Evolutionary conservation across 2,113 vertebrate species (phyloP).

Genomic region (Cryptomyrus ogoouensis): DNA sequence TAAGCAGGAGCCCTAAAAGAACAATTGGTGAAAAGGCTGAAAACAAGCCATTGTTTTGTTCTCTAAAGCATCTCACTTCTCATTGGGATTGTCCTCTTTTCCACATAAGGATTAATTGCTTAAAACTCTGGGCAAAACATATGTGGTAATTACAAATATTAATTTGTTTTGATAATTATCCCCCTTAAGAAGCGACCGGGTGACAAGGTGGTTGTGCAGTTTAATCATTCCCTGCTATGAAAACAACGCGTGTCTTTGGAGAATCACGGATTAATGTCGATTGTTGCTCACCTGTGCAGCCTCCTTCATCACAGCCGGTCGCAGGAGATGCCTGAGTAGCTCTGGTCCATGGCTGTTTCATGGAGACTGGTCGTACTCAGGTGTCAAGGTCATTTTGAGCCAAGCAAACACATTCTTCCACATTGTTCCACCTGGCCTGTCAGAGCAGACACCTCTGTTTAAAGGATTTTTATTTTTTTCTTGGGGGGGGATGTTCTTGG

Average conservation of each 20-base stretch:
- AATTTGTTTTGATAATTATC: constrained; percentile 13
- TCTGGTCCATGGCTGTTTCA: background rate
- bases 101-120: background rate
- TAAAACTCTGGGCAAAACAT: background rate
- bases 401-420: background rate
- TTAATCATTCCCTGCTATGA: background rate
- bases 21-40: background rate
- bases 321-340: background rate
- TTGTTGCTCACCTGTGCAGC: background rate
- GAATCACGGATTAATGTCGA: background rate
- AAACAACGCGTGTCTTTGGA: background rate
- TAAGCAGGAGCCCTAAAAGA: background rate
- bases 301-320: background rate
- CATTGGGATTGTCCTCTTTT: constrained; percentile 5
- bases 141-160: constrained; percentile 2
- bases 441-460: background rate
- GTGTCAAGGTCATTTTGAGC: constrained; percentile 1
- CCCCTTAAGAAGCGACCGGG: background rate
- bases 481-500: background rate
- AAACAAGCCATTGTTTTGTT: background rate
- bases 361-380: constrained; percentile 1
- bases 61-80: constrained; percentile 6
- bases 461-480: background rate
- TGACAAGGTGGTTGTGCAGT: background rate
- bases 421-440: background rate